Evolutionary conservation across 2,113 vertebrate species (phyloP), one percentile per base, ranked within the genome.

Genomic region (cat (Felis catus)): DNA sequence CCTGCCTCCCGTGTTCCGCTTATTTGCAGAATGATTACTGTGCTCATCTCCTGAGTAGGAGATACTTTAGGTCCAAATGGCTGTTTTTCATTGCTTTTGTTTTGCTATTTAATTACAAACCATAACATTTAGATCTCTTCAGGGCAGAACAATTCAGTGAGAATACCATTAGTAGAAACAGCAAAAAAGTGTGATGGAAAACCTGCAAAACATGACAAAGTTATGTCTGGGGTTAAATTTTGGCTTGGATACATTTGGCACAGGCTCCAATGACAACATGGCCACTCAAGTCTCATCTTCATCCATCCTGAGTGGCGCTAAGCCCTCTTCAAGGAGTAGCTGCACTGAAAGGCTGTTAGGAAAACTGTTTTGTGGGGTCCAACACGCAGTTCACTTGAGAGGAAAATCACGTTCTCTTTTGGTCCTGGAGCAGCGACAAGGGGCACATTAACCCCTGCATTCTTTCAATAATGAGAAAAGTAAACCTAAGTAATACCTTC

Each of bases 331-430:
- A 23, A 63, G 51, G 71, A 12, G 8, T n/a, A 41, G 29, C 5
- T 10, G 4, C 12, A 10, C 61, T 18, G 4, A 82, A 53, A 68
- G 41, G 15, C 79, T 66, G 15, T 27, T 83, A 80, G 65, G 74
- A 87, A 92, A 70, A 58, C 55, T 31, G n/a, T 23, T 61, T 4
- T 1, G 5, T 66, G 80, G 65, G 71, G 23, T 11, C 39, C 55
- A 94, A 94, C 27, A 16, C 16, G 2, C 73, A 94, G 61, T 41
- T 80, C 65, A 82, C 25, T 41, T n/a, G 55, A 23, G 79, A 82
- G 15, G 79, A 96, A 97, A 98, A 97, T 78, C 11, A 84, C 68
- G 65, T 96, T 95, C 95, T 0, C 88, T 85, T 94, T 95, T 51
- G 33, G 39, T 58, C 33, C 65, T 95, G 18, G 25, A 92, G 45